Conservation (phyloP, 1,140 invertebrate genomes). For the Drosophila watanabei region DNA sequence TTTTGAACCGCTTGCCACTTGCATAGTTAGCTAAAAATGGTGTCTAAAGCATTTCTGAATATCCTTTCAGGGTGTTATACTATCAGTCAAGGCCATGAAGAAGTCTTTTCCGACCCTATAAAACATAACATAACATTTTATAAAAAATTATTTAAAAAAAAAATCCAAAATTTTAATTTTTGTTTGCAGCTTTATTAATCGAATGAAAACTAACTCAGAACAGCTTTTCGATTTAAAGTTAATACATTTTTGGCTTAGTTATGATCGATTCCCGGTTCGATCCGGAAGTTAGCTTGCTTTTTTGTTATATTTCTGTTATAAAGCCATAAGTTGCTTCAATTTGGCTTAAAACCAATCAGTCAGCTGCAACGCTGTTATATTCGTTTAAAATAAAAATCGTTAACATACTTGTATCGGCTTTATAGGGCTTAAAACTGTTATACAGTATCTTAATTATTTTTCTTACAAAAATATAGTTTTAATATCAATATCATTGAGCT, state of each 20-base stretch:
- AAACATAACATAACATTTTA: too few species aligned
- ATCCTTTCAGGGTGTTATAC: background rate
- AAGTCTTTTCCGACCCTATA: background rate
- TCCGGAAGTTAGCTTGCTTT: background rate
- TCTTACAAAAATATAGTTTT: background rate
- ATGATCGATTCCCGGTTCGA: background rate
- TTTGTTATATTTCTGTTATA: background rate
- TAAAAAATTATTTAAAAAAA: too few species aligned
- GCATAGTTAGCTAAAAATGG: constrained; percentile 28
- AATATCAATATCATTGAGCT: too few species aligned
- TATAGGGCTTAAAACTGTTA: too few species aligned
- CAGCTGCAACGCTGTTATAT: background rate
- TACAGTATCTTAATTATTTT: too few species aligned
- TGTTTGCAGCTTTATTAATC: background rate
- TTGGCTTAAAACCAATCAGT: background rate
- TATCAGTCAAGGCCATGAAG: background rate
- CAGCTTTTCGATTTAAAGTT: background rate
- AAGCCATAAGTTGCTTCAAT: background rate
- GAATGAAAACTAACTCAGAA: background rate
- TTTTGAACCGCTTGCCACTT: constrained; percentile 41
- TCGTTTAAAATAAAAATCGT: too few species aligned
- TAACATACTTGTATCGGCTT: too few species aligned
- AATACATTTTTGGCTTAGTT: background rate
- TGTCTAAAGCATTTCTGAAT: background rate
- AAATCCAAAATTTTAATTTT: background rate